A percentile compares a stretch with the other conserved stretches of the same genome.
Evolutionary conservation across 2,113 vertebrate species (phyloP).

Genomic region (Balaeniceps rex): DNA sequence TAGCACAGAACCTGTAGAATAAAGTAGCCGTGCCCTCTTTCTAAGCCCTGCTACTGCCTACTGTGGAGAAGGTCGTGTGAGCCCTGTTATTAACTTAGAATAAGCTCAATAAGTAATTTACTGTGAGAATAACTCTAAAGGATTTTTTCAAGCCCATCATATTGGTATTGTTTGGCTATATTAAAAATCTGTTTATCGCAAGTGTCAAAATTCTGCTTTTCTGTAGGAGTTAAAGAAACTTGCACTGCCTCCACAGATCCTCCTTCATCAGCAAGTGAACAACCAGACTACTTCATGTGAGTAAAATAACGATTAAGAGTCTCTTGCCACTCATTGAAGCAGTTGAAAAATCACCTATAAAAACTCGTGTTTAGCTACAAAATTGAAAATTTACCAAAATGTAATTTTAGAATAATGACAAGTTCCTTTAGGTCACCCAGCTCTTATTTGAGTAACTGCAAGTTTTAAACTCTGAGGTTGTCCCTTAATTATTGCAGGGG

Average conservation of each 20-base stretch:
- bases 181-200: background rate
- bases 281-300: constrained; percentile 86
- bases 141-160: background rate
- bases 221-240: constrained; percentile 74
- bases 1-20: background rate
- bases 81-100: background rate
- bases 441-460: background rate
- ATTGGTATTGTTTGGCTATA: background rate
- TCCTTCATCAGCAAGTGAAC: constrained; percentile 74
- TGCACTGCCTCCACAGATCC: constrained; percentile 70
- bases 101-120: background rate
- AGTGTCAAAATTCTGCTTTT: constrained; percentile 17
- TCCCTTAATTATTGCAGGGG: background rate
- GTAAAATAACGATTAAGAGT: constrained; percentile 28
- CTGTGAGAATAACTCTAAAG: constrained; percentile 8
- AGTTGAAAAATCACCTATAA: background rate
- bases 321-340: background rate
- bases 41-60: background rate
- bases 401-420: background rate
- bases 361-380: background rate
- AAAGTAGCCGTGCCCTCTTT: background rate
- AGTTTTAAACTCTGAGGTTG: background rate
- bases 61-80: background rate
- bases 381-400: background rate
- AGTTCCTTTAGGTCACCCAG: background rate